A percentile compares a stretch with the other conserved stretches of the same genome.
These are phyloP conservation scores for Aphis gossypii DNA, from an alignment of 1,140 invertebrate species.

Conservation along the genomic window DNA sequence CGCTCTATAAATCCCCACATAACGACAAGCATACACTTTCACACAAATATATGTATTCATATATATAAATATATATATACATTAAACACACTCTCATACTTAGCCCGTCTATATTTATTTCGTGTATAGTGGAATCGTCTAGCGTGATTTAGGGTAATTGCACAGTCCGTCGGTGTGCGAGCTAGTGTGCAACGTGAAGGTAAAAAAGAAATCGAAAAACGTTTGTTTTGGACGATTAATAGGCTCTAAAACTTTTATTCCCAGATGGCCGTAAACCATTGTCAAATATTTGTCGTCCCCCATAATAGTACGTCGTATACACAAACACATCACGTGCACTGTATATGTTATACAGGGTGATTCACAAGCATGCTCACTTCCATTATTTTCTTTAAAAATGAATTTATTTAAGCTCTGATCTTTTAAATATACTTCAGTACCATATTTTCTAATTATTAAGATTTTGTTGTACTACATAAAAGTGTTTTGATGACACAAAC, in stretches of 20 bases:
- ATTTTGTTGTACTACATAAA: no score
- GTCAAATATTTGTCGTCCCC: constrained; percentile 51
- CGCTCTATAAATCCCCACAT: constrained; percentile 16
- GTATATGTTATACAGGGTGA: no score
- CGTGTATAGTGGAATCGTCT: constrained; percentile 29
- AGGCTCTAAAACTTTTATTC: constrained; percentile 55
- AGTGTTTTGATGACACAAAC: no score
- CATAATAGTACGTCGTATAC: background rate
- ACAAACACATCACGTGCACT: background rate
- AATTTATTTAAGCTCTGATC: no score
- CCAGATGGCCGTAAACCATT: constrained; percentile 55
- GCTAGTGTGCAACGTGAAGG: background rate
- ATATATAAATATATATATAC: no score
- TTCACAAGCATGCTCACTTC: no score
- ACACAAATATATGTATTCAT: background rate
- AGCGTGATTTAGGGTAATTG: constrained; percentile 56
- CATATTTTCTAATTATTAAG: no score
- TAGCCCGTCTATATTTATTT: background rate
- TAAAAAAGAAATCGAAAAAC: constrained; percentile 55
- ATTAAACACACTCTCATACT: background rate
- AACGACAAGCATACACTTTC: background rate
- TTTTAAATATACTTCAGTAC: no score
- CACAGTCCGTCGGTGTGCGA: background rate
- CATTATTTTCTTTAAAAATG: no score
- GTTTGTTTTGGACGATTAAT: constrained; percentile 54